A percentile compares a stretch with the other conserved stretches of the same genome.
Evolutionary conservation across 2,888 invertebrate genomes (phyloP).

Genomic region (Cryptocephalus moraei): DNA sequence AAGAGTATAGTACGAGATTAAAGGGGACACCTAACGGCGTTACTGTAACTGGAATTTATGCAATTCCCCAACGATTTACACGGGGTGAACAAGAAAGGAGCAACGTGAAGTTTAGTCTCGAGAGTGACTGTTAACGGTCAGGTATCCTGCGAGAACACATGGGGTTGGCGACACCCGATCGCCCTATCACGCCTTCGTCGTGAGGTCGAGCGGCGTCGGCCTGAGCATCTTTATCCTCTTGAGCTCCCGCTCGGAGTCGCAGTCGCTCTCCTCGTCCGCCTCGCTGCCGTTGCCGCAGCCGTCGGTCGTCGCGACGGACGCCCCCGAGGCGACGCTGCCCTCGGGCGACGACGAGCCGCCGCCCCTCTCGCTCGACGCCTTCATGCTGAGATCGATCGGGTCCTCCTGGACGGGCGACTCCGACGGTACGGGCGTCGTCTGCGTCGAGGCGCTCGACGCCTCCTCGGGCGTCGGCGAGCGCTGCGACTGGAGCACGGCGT

Average conservation of each 20-base stretch:
- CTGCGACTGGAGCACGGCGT: slow-evolving; percentile 65
- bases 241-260: slow-evolving; percentile 37
- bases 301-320: slow-evolving; percentile 24
- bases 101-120: too few relatives aligned
- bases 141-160: slow-evolving; percentile 1
- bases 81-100: too few relatives aligned
- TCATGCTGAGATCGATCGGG: slow-evolving; percentile 74
- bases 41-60: too few relatives aligned
- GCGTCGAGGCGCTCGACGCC: slow-evolving; percentile 20
- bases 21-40: too few relatives aligned
- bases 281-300: slow-evolving; percentile 36
- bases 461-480: slow-evolving; percentile 38
- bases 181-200: slow-evolving; percentile 57
- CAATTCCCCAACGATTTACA: too few relatives aligned
- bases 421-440: slow-evolving; percentile 22
- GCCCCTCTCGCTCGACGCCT: slow-evolving; percentile 47
- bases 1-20: too few relatives aligned
- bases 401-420: slow-evolving; percentile 52
- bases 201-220: slow-evolving; percentile 50
- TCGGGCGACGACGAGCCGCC: slow-evolving; percentile 26
- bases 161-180: slow-evolving; percentile 14
- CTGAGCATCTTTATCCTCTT: slow-evolving; percentile 36
- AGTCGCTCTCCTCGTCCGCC: slow-evolving; percentile 44
- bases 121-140: not conserved
- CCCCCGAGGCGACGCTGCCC: slow-evolving; percentile 27